Percentiles rank a stretch among this genome's conserved stretches.
Conservation (phyloP, 2,797 vertebrate species). For the Tragopan temminckii region DNA sequence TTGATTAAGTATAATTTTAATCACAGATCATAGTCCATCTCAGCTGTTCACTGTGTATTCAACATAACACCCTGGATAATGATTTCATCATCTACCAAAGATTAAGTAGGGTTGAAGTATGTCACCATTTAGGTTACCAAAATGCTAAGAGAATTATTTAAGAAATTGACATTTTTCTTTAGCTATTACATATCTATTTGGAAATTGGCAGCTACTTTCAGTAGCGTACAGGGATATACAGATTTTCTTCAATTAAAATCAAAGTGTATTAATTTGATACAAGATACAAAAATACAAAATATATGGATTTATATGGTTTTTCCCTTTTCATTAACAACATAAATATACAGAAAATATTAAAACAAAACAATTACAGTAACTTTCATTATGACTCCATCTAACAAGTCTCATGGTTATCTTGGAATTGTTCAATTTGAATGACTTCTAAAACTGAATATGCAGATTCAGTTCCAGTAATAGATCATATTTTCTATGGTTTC, state of each 20-base stretch:
- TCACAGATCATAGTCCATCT: background rate
- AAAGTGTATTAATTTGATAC: background rate
- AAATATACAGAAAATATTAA: background rate
- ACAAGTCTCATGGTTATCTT: background rate
- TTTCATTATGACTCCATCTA: background rate
- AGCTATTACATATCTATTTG: background rate
- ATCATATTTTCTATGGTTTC: background rate
- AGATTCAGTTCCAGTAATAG: background rate
- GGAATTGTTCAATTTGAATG: background rate
- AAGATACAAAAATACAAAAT: background rate
- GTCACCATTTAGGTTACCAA: background rate
- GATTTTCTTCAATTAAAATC: background rate
- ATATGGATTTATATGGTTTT: background rate
- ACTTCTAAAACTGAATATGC: background rate
- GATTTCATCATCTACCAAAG: constrained; percentile 35
- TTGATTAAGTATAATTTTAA: background rate
- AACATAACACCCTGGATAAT: background rate
- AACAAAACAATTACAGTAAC: background rate
- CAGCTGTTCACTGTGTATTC: background rate
- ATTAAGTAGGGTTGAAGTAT: constrained; percentile 26
- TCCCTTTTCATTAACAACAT: background rate
- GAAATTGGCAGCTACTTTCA: background rate
- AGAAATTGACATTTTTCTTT: background rate
- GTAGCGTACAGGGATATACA: background rate
- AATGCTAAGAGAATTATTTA: background rate